phyloP scores from a whole-genome alignment of 2,888 invertebrate genomes.

The Halictus ligatus region DNA sequence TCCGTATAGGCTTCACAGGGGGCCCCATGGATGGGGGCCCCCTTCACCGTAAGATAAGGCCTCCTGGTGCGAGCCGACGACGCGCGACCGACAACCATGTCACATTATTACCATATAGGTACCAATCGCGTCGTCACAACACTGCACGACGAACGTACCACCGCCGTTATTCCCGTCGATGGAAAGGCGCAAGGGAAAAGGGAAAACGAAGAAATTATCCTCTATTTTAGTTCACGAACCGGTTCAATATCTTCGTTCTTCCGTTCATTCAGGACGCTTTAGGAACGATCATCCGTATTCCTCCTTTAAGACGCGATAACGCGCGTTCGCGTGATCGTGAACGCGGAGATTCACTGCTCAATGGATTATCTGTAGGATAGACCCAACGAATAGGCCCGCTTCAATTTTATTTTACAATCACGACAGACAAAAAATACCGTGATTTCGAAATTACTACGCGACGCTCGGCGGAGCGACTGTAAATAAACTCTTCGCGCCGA shows the following conservation, averaged over 20 bases:
- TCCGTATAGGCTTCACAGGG: constrained; percentile 79
- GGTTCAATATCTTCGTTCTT: constrained; percentile 69
- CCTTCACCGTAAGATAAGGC: constrained; percentile 79
- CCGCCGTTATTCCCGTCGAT: constrained; percentile 65
- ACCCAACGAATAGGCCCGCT: not conserved
- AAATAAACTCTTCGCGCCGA: not conserved
- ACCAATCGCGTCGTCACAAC: constrained; percentile 82
- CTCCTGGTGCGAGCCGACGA: constrained; percentile 83
- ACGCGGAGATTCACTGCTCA: constrained; percentile 17
- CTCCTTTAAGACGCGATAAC: constrained; percentile 22
- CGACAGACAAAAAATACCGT: not conserved
- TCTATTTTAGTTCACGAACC: constrained; percentile 72
- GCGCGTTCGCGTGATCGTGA: constrained; percentile 10
- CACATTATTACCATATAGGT: constrained; percentile 83
- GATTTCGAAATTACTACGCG: not conserved
- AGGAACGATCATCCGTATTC: constrained; percentile 14
- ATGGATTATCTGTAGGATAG: constrained; percentile 14
- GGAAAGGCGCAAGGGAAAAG: not conserved
- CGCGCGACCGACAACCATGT: constrained; percentile 84
- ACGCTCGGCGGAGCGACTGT: not conserved
- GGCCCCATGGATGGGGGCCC: constrained; percentile 76
- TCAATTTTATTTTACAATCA: not conserved
- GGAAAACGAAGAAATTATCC: constrained; percentile 59
- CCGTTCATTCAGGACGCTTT: constrained; percentile 58
- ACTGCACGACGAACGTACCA: constrained; percentile 71